A percentile compares a stretch with the other conserved stretches of the same genome.
Evolutionary conservation across 1,140 invertebrate species (phyloP).

Genomic region (Sitophilus oryzae): DNA sequence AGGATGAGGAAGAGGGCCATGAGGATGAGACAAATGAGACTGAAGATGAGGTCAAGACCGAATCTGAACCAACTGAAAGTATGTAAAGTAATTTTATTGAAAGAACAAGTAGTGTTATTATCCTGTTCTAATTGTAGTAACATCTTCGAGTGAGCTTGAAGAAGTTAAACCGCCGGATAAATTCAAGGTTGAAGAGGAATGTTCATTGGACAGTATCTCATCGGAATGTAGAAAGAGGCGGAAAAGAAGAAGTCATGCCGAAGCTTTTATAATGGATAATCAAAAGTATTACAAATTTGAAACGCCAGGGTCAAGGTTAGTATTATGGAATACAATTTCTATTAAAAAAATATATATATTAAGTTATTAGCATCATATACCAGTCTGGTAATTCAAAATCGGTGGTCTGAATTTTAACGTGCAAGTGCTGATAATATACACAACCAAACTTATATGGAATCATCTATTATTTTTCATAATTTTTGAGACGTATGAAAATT

Average conservation of each 20-base stretch:
- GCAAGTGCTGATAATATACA: too few species aligned
- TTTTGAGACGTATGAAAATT: too few species aligned
- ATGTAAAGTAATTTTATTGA: too few species aligned
- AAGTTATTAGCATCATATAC: too few species aligned
- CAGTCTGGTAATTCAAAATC: too few species aligned
- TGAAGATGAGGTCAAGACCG: conserved; percentile 7
- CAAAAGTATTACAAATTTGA: conserved; percentile 59
- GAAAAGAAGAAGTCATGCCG: conserved; percentile 52
- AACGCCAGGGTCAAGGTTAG: conserved; percentile 49
- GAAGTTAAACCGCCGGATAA: conserved; percentile 15
- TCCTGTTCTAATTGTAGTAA: not conserved
- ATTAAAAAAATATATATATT: too few species aligned
- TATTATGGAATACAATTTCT: too few species aligned
- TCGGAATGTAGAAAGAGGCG: conserved; percentile 37
- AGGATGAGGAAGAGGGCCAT: conserved; percentile 42
- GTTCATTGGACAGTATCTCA: conserved; percentile 38
- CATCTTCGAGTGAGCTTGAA: conserved; percentile 21
- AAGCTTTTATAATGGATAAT: conserved; percentile 55
- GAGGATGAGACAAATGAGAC: conserved; percentile 1
- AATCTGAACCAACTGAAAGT: too few species aligned
- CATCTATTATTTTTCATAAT: too few species aligned
- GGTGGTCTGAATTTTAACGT: too few species aligned
- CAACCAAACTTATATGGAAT: too few species aligned
- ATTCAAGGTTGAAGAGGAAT: conserved; percentile 34
- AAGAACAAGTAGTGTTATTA: too few species aligned